Evolutionary conservation across 2,113 vertebrate genomes (phyloP), one percentile per base, ranked within the genome.

Genomic region (Euleptes europaea): DNA sequence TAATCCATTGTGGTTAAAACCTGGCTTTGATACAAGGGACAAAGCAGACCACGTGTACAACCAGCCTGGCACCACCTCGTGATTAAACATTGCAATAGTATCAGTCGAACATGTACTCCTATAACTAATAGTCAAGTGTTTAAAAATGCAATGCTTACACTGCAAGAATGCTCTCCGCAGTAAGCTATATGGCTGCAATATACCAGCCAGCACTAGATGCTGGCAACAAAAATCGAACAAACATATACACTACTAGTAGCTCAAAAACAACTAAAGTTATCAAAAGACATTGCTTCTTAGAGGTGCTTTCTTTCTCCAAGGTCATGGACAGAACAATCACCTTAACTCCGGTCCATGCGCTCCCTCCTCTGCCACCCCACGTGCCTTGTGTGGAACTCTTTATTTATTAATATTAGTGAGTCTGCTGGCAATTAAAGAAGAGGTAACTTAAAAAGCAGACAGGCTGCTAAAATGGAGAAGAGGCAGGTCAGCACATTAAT

Each of bases 381-480:
- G 26, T 63, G 54, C 47, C 83, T 92, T 93, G 83, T 72, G 51
- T 80, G 78, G 1, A 60, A 86, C 57, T 33, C n/a, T 65, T 76
- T 21, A 33, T 65, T 76, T 21, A 33, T 90, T 84, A 1, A 1
- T 19, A 67, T 73, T 92, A 92, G 80, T 92, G 15, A 38, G 76
- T 86, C 74, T 90, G 80, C 91, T 76, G 92, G 26, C 88, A 95
- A 95, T 89, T 95, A 96, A 92, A 80, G 89, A 90, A 93, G 95
- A 92, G 87, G 89, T 70, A 35, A 74, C 78, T 95, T 90, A 1
- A 28, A 91, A 94, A 95, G 93, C 33, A 94, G 60, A 12, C 40
- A 84, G 77, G 83, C 6, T 88, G 84, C 83, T 94, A 96, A 92
- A 84, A 83, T 70, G 1, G 40, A 90, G 60, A 94, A 88, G 80